Evolutionary conservation across 2,797 vertebrate genomes (phyloP), one percentile per base, ranked within the genome.

Genomic region (Etheostoma nigrum): DNA sequence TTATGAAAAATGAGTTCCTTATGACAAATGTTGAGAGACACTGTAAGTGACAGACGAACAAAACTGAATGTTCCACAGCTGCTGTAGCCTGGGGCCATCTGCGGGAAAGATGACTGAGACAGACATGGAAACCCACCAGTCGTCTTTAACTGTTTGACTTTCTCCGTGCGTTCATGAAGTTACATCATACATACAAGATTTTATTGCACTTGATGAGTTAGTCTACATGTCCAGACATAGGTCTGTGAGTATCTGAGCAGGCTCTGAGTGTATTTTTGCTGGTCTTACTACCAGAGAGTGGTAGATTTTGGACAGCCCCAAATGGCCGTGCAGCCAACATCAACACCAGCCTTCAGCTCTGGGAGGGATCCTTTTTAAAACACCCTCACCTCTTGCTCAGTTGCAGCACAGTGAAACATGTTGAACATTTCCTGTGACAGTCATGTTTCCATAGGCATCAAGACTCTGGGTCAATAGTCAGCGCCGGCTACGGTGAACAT

Each of bases 401-500:
- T 75, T 88, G 88, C 82, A 83, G 89, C 81, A 55, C 86, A 79
- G 84, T 81, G 67, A 91, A 91, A 94, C 94, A 93, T 93, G 93
- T 89, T 75, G 85, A 92, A 95, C 94, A 95, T 93, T 95, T 95
- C 93, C 94, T 94, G 92, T 91, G 83, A 91, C 89, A 83, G 86
- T 87, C 75, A 42, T 86, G 87, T 92, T 93, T 93, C 90, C 86
- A 86, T 82, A 78, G 81, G 83, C 86, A 80, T 73, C 45, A 36
- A 64, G 78, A 75, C 67, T 64, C 74, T 49, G 74, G 62, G 66
- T 84, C 83, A 78, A 52, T 47, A 79, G 61, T 85, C 68, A 68
- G 69, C 51, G 9, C 68, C 12, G 72, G 67, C 64, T 67, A 79
- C 47, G 82, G 81, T 73, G 75, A 89, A 84, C 80, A 78, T 88